These are phyloP conservation scores for Cantharis nigra DNA, from an alignment of 2,888 invertebrate genomes.

Conservation along the genomic window DNA sequence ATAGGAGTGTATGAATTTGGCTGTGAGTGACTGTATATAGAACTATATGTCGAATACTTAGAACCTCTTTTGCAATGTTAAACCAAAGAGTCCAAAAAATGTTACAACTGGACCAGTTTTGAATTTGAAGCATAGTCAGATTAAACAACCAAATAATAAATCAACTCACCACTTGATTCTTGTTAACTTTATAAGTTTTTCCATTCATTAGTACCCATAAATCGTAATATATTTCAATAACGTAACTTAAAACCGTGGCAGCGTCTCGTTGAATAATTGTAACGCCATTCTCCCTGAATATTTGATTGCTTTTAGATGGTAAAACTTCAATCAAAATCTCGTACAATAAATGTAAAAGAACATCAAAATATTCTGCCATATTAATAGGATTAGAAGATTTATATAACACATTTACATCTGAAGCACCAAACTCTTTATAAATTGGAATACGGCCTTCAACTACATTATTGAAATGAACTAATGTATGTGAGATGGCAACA, in stretches of 20 bases:
- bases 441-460: background rate
- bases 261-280: constrained; percentile 65
- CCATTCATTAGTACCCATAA: constrained; percentile 49
- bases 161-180: background rate
- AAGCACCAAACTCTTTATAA: background rate
- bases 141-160: background rate
- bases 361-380: constrained; percentile 61
- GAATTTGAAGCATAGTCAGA: too few relatives aligned
- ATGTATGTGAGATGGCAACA: background rate
- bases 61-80: too few relatives aligned
- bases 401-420: background rate
- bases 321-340: constrained; percentile 85
- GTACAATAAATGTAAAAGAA: constrained; percentile 75
- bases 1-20: too few relatives aligned
- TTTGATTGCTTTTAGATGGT: constrained; percentile 52
- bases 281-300: constrained; percentile 7
- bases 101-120: too few relatives aligned
- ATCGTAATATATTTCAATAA: constrained; percentile 65
- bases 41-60: too few relatives aligned
- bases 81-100: too few relatives aligned
- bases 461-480: background rate
- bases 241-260: constrained; percentile 65
- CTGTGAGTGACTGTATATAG: too few relatives aligned
- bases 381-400: background rate
- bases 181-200: background rate